phyloP scores from a whole-genome alignment of 2,113 vertebrate genomes.

The Jacana jacana region DNA sequence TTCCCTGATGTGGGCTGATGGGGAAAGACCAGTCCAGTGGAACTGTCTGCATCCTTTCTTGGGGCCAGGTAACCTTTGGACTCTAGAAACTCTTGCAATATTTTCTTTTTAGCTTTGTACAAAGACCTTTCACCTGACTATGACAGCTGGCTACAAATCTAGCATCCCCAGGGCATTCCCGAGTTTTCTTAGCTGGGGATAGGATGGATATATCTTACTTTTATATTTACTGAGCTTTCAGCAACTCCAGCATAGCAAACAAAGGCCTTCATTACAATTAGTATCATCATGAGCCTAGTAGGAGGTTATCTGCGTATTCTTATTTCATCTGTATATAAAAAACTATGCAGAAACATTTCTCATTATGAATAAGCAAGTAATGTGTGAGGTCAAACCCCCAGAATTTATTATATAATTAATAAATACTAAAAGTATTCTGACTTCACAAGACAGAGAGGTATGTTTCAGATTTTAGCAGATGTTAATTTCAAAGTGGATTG shows the following conservation, averaged over 20 bases:
- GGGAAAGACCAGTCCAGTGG: slow-evolving; percentile 14
- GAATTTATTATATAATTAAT: neutral
- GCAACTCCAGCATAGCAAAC: slow-evolving; percentile 11
- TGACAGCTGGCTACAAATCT: slow-evolving; percentile 15
- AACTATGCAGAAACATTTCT: neutral
- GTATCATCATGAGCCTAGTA: neutral
- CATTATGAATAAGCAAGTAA: neutral
- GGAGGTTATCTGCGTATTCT: neutral
- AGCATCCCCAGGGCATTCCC: slow-evolving; percentile 27
- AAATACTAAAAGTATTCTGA: neutral
- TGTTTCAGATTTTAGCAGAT: neutral
- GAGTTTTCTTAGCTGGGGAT: slow-evolving; percentile 36
- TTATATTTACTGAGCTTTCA: slow-evolving; percentile 51
- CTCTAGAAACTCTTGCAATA: slow-evolving; percentile 31
- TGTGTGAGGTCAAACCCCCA: neutral
- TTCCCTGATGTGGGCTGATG: neutral
- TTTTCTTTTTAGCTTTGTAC: slow-evolving; percentile 57
- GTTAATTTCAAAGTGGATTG: neutral
- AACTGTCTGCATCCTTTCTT: slow-evolving; percentile 30
- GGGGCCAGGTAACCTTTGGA: slow-evolving; percentile 38
- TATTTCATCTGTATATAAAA: neutral
- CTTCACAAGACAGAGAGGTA: neutral
- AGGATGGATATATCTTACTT: slow-evolving; percentile 39
- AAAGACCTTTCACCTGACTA: slow-evolving; percentile 55
- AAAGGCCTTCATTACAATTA: neutral